phyloP scores from a whole-genome alignment of 2,888 invertebrate species.

The Hemicrepidius hirtus region DNA sequence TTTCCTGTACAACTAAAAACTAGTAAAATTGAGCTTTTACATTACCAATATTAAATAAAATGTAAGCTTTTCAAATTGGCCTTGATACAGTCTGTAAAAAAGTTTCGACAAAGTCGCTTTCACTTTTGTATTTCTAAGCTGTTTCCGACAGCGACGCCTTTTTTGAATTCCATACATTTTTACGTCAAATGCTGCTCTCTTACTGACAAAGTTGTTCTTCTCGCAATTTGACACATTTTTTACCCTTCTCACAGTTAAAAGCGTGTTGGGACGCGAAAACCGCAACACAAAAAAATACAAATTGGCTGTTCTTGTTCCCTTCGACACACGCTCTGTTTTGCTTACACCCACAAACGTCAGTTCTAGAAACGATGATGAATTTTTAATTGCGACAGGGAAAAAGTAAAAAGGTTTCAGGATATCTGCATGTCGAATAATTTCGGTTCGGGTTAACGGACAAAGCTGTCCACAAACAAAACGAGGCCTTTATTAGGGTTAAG shows the following conservation, averaged over 20 bases:
- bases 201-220: slow-evolving; percentile 34
- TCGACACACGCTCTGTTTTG: slow-evolving; percentile 1
- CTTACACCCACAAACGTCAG: not conserved
- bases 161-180: slow-evolving; percentile 28
- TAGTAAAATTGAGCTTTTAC: not conserved
- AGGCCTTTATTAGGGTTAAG: slow-evolving; percentile 18
- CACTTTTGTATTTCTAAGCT: slow-evolving; percentile 28
- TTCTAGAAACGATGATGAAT: slow-evolving; percentile 9
- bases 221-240: slow-evolving; percentile 36
- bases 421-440: not conserved
- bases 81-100: slow-evolving; percentile 2
- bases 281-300: slow-evolving; percentile 25
- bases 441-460: slow-evolving; percentile 1
- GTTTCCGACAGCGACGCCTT: not conserved
- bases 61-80: not conserved
- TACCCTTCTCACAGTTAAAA: slow-evolving; percentile 29
- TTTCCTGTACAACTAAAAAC: too few relatives aligned
- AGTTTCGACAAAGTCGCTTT: slow-evolving; percentile 10
- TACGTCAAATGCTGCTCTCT: slow-evolving; percentile 21
- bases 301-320: slow-evolving; percentile 27
- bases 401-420: not conserved
- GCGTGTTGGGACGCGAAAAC: slow-evolving; percentile 13
- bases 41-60: not conserved
- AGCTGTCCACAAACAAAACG: slow-evolving; percentile 13
- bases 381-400: slow-evolving; percentile 15